A percentile compares a stretch with the other conserved stretches of the same genome.
Conservation (phyloP, 2,888 invertebrate species). For the Dusona sp. region DNA sequence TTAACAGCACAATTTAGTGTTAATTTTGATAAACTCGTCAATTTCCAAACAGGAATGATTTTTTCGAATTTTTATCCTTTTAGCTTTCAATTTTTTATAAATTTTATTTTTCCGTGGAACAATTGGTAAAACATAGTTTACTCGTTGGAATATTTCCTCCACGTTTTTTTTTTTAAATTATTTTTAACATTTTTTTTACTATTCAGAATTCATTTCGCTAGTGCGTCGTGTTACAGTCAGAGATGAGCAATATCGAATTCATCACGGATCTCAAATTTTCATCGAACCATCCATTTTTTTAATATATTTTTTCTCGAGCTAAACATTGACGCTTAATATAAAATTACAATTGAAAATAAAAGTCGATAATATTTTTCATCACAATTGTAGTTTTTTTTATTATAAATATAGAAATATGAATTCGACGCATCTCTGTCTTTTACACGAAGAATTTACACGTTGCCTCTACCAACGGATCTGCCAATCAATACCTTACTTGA, state of each 20-base stretch:
- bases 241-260: not conserved
- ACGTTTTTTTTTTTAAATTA: not conserved
- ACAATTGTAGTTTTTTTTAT: not conserved
- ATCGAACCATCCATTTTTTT: constrained; percentile 1
- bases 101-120: not conserved
- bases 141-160: not conserved
- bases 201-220: not conserved
- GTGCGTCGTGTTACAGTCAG: not conserved
- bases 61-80: not conserved
- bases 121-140: not conserved
- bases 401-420: not conserved
- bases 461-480: constrained; percentile 62
- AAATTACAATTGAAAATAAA: not conserved
- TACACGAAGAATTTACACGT: constrained; percentile 29
- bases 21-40: not conserved
- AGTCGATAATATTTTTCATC: not conserved
- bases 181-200: not conserved
- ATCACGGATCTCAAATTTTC: constrained; percentile 6
- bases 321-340: not conserved
- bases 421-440: constrained; percentile 46
- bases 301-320: not conserved
- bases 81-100: not conserved
- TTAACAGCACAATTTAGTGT: not conserved
- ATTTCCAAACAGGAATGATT: not conserved
- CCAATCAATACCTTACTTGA: constrained; percentile 56